phyloP scores from a whole-genome alignment of 2,797 vertebrate genomes.

The Tympanoctomys barrerae region DNA sequence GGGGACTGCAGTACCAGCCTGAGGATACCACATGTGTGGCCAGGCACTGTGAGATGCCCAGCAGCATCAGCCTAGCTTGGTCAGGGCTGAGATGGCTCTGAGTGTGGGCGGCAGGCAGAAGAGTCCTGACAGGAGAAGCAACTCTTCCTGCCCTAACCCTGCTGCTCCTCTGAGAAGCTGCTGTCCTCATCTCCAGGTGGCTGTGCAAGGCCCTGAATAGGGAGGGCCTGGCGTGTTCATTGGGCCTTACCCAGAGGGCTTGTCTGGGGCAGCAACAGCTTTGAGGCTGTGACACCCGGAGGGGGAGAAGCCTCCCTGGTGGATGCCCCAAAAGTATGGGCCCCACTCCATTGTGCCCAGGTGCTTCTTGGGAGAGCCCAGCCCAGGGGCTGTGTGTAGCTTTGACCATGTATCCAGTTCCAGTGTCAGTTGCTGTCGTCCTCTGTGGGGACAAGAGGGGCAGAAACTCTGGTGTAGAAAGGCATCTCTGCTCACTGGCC shows the following conservation, averaged over 20 bases:
- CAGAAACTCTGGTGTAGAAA: not conserved
- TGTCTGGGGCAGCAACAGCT: not conserved
- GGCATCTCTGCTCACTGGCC: not conserved
- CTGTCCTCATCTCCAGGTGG: not conserved
- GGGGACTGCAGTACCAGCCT: not conserved
- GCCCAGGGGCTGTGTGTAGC: not conserved
- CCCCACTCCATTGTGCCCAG: accelerated
- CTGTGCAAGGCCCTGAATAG: not conserved
- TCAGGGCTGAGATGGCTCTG: not conserved
- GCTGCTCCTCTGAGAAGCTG: not conserved
- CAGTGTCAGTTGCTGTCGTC: not conserved
- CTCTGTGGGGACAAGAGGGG: not conserved
- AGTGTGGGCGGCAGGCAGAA: not conserved
- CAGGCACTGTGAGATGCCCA: not conserved
- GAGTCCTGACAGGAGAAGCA: not conserved
- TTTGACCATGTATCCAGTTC: not conserved
- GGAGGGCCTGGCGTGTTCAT: not conserved
- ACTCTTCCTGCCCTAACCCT: not conserved
- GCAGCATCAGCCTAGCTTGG: not conserved
- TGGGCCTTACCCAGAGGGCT: not conserved
- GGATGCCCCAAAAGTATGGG: not conserved
- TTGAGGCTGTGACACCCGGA: not conserved
- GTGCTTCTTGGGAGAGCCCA: not conserved
- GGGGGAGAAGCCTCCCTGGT: not conserved
- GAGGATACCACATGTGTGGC: too few species aligned